Conservation (phyloP, 2,113 vertebrate species). For the Psophia crepitans region DNA sequence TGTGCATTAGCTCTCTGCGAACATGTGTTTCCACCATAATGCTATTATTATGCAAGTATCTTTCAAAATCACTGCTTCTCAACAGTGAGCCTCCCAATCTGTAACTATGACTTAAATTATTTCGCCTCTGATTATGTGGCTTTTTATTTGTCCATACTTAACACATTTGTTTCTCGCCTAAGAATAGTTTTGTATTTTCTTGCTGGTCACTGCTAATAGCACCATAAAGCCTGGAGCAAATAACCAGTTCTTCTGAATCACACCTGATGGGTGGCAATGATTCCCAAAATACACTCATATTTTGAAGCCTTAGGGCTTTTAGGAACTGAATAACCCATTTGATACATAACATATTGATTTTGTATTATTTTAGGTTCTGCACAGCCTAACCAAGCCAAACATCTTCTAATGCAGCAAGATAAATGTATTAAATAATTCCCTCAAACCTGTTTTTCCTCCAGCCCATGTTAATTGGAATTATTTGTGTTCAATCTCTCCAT, state of each 20-base stretch:
- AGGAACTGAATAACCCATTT: background rate
- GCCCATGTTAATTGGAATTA: background rate
- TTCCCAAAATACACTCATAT: background rate
- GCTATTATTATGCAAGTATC: background rate
- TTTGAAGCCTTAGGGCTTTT: background rate
- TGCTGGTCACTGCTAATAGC: background rate
- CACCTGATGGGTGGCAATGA: background rate
- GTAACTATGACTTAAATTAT: background rate
- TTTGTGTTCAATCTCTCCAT: background rate
- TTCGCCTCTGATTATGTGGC: background rate
- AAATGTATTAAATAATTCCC: background rate
- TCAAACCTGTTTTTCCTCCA: background rate
- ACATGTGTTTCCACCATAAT: background rate
- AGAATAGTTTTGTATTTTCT: background rate
- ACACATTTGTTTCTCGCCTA: background rate
- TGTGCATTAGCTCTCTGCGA: background rate
- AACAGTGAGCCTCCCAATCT: background rate
- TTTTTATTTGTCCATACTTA: background rate
- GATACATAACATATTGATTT: background rate
- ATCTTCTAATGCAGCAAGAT: background rate
- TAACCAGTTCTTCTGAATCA: background rate
- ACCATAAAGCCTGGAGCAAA: background rate
- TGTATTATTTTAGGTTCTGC: background rate
- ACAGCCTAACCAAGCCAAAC: background rate
- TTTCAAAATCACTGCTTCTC: background rate